These are phyloP conservation scores for Mizuhopecten yessoensis DNA, from an alignment of 1,140 invertebrate genomes.

Conservation along the genomic window DNA sequence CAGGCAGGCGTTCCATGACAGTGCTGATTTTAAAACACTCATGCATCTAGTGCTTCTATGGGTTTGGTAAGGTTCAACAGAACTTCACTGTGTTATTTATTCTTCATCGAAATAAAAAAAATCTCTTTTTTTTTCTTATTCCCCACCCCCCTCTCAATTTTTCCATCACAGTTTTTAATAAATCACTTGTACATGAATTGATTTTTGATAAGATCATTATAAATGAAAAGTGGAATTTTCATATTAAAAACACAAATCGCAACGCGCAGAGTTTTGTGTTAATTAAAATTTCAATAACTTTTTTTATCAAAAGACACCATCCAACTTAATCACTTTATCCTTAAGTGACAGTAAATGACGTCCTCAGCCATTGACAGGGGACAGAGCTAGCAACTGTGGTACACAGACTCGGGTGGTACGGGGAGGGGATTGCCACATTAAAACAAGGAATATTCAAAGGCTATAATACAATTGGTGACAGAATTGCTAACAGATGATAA, in stretches of 20 bases:
- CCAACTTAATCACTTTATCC: too few relatives aligned
- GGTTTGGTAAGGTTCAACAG: neutral
- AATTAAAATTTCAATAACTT: too few relatives aligned
- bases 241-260: too few relatives aligned
- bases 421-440: too few relatives aligned
- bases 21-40: neutral
- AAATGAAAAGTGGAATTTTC: too few relatives aligned
- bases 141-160: too few relatives aligned
- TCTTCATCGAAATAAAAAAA: neutral
- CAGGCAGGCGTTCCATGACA: slow-evolving; percentile 5
- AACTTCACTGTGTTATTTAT: neutral
- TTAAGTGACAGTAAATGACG: neutral
- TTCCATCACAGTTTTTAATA: neutral
- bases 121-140: neutral
- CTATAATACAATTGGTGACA: neutral
- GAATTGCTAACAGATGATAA: neutral
- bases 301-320: too few relatives aligned
- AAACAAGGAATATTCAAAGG: too few relatives aligned
- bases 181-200: too few relatives aligned
- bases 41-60: neutral
- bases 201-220: too few relatives aligned
- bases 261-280: too few relatives aligned
- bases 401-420: neutral
- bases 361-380: neutral
- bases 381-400: neutral